phyloP scores from a whole-genome alignment of 53 echinoderm and acorn worm species.

The Crossaster papposus region DNA sequence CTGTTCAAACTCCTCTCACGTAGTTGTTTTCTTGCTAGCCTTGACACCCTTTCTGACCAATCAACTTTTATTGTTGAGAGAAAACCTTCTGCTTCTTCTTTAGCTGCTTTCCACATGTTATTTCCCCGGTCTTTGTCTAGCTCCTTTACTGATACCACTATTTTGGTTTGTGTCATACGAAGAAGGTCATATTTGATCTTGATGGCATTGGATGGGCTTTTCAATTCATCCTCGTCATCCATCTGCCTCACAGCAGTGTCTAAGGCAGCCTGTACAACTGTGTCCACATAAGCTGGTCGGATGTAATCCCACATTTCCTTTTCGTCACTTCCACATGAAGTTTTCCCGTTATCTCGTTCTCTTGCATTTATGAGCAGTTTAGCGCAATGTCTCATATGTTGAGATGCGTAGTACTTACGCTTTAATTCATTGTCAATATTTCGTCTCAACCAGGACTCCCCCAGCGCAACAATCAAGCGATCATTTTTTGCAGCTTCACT shows the following conservation, averaged over 20 bases:
- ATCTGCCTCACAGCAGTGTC: conserved; percentile 39
- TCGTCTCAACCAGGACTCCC: conserved; percentile 16
- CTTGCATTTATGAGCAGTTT: no score
- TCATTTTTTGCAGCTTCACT: conserved; percentile 15
- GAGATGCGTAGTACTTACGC: conserved; percentile 43
- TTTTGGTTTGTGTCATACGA: conserved; percentile 9
- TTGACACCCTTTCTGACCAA: conserved; percentile 31
- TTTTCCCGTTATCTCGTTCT: no score
- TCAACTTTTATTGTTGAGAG: conserved; percentile 2
- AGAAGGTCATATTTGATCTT: conserved; percentile 34
- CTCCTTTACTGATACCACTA: conserved; percentile 8
- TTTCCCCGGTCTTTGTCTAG: conserved; percentile 23
- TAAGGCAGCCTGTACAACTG: conserved; percentile 24
- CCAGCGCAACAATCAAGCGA: conserved; percentile 7
- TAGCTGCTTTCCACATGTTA: conserved; percentile 49
- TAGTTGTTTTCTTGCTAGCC: conserved; percentile 33
- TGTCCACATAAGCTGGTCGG: conserved; percentile 24
- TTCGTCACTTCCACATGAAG: neutral
- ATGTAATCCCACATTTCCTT: conserved; percentile 36
- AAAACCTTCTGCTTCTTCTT: conserved; percentile 42
- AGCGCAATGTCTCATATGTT: conserved; percentile 23
- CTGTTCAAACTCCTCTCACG: conserved; percentile 21
- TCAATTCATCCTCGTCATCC: conserved; percentile 51
- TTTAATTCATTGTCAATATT: conserved; percentile 41
- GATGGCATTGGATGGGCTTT: conserved; percentile 41